Percentiles rank a stretch among this genome's conserved stretches.
Conservation (phyloP, 1,140 invertebrate genomes). For the Zaprionus camerounensis region DNA sequence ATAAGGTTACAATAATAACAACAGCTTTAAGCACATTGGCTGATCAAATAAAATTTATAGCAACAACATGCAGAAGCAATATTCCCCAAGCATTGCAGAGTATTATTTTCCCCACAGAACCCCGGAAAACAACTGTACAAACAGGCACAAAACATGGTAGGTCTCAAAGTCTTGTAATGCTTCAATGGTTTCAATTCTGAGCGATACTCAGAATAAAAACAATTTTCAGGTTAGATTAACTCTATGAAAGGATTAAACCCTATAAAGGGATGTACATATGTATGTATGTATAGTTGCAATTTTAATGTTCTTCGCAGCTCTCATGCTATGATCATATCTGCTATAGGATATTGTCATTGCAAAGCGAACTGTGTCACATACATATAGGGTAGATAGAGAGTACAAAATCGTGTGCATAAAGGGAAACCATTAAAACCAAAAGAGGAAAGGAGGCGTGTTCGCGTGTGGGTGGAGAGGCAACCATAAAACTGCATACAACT, state of each 20-base stretch:
- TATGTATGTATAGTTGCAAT: too few species aligned
- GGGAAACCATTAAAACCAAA: slow-evolving; percentile 23
- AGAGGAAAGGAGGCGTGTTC: background rate
- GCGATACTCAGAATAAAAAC: background rate
- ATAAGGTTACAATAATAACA: slow-evolving; percentile 26
- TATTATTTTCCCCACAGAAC: background rate
- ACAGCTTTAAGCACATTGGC: slow-evolving; percentile 22
- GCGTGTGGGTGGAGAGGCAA: slow-evolving; percentile 27
- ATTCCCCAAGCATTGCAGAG: slow-evolving; percentile 23
- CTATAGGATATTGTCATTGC: background rate
- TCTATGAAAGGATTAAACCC: background rate
- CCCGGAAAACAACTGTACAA: background rate
- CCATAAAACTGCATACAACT: slow-evolving; percentile 46
- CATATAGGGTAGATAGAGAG: background rate
- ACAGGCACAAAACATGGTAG: background rate
- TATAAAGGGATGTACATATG: too few species aligned
- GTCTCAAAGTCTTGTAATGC: background rate
- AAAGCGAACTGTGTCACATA: background rate
- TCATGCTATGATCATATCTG: background rate
- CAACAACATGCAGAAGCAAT: slow-evolving; percentile 64
- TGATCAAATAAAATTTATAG: slow-evolving; percentile 42
- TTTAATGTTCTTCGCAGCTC: background rate
- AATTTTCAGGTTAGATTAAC: background rate
- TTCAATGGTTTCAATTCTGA: slow-evolving; percentile 8
- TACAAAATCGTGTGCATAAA: background rate